Evolutionary conservation across 2,888 invertebrate species (phyloP), one percentile per base, ranked within the genome.

Genomic region (Leptura quadrifasciata): DNA sequence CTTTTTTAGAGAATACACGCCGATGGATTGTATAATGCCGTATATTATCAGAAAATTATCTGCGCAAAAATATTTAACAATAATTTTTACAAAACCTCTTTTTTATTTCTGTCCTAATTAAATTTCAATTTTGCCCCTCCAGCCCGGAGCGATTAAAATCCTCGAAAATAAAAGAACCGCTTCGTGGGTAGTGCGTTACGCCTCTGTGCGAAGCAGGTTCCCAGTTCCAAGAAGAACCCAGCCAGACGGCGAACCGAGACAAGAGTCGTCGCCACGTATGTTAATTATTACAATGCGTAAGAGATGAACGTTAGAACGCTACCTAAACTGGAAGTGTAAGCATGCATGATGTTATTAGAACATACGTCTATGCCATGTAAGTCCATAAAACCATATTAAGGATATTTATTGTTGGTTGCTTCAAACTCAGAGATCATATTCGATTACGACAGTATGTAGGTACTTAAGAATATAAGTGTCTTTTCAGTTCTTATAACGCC

Each of bases 231-330:
- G 65, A 65, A 65, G 63, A 63, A 27, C 54, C n/a, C 47, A 61
- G 47, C 72, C 72, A 72, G 72, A 72, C 72, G 61, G 67, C 18
- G 31, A 72, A 61, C 61, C 24, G 35, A 72, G 71, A 39, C 63
- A 21, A 72, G 72, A 52, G 52, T 24, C 55, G 63, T 64, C 58
- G 63, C 31, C 24, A 35, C 47, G 72, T 72, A 71, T 72, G 63
- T 17, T 63, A 72, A 72, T 72, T n/a, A n/a, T n/a, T 72, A 72
- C 54, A 31, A 60, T 63, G 54, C 60, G 63, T 24, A 55, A 31
- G 63, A 63, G 52, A 60, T 60, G 52, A 61, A 52, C 21, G 39
- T 31, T 47, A 17, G 58, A 55, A 63, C 17, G 31, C 63, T 61
- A 60, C 47, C 71, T 39, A 39, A 71, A 60, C 35, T 60, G 60